Evolutionary conservation across 2,888 invertebrate genomes (phyloP), one percentile per base, ranked within the genome.

Genomic region (Parasteatoda lunata): DNA sequence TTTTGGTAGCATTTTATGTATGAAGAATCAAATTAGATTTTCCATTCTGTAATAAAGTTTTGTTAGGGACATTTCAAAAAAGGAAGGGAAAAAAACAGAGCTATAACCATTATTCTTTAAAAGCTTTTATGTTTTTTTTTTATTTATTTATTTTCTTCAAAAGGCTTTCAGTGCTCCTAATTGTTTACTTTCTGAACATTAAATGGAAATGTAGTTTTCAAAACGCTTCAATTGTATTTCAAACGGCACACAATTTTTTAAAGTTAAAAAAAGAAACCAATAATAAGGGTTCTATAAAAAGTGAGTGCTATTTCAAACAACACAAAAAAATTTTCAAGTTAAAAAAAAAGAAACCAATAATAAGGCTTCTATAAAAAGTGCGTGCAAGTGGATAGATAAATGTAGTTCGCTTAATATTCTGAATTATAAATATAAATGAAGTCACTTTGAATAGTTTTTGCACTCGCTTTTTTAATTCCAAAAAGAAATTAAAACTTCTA

Each of bases 1-100:
- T 48, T 51, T 75, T 54, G 48, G 15, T 59, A 7, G n/a, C 45
- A 48, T 81, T 81, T 81, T 81, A 75, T 69, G 59, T 72, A 48
- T 13, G 51, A 68, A 68, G 11, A 54, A 75, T 80, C 73, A 81
- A 81, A 81, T 81, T 81, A 81, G 73, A 81, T 81, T 81, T 65
- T 54, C 15, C 9, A 79, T 73, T 80, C 51, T 80, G 72, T 72
- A 64, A 30, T 9, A 73, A 80, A 72, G 65, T 51, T 72, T 51
- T 80, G 51, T 65, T 80, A 54, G 52, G 48, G 71, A 51, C 73
- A 66, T 49, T 47, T 11, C 13, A 59, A 59, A 59, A 59, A 59
- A 47, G 45, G 48, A 11, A 77, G 54, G 7, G 49, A 64, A 70
- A 71, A 71, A 72, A 59, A 9, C 52, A 45, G 52, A 64, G 11